These are phyloP conservation scores for Staurois parvus DNA, from an alignment of 2,797 vertebrate species.

Conservation along the genomic window DNA sequence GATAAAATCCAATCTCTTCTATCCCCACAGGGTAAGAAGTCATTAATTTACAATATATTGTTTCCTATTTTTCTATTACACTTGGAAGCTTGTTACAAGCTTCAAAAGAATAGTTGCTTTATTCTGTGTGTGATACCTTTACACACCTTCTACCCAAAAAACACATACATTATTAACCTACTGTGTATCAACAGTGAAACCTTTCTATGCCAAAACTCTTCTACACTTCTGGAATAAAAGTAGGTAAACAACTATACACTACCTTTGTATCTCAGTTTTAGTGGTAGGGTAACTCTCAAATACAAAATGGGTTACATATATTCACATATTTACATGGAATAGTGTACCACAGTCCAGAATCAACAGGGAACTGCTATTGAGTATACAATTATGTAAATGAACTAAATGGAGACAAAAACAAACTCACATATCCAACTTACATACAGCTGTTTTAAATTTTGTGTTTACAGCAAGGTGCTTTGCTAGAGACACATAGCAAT, in stretches of 20 bases:
- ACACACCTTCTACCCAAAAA: conserved; percentile 33
- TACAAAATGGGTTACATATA: background rate
- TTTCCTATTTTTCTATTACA: conserved; percentile 61
- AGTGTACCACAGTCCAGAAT: no score
- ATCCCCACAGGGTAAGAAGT: conserved; percentile 51
- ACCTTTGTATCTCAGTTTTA: background rate
- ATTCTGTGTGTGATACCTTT: conserved; percentile 44
- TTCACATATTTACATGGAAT: background rate
- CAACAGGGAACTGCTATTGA: background rate
- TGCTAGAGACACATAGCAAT: no score
- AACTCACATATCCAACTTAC: no score
- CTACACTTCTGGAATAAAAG: conserved; percentile 21
- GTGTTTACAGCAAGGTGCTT: no score
- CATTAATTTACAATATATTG: conserved; percentile 62
- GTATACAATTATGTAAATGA: no score
- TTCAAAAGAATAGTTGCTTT: conserved; percentile 48
- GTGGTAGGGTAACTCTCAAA: background rate
- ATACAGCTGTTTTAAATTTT: no score
- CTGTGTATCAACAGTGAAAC: conserved; percentile 47
- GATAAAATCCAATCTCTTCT: conserved; percentile 38
- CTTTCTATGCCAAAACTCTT: conserved; percentile 27
- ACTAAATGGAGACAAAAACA: no score
- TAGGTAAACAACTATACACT: conserved; percentile 3
- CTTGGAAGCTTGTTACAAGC: conserved; percentile 59
- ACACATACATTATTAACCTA: conserved; percentile 46